Percentiles rank a stretch among this genome's conserved stretches.
phyloP scores from a whole-genome alignment of 2,797 vertebrate species.

The Characodon lateralis region DNA sequence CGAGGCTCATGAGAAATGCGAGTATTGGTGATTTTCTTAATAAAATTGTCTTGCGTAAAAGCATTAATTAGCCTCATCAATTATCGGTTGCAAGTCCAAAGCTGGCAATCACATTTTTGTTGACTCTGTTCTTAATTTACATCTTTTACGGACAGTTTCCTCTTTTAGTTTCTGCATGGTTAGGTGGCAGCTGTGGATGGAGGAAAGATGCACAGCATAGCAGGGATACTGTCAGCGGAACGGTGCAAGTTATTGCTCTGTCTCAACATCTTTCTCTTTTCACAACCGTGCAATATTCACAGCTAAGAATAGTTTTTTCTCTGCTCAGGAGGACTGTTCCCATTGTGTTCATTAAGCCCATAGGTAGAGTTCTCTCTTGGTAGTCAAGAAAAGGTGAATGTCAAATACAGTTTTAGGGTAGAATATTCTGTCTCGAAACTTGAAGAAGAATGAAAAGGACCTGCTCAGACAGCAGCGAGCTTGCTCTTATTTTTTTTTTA shows the following conservation, averaged over 20 bases:
- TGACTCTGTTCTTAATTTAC: slow-evolving; percentile 41
- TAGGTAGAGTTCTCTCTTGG: slow-evolving; percentile 34
- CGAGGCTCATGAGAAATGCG: slow-evolving; percentile 34
- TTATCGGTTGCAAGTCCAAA: slow-evolving; percentile 40
- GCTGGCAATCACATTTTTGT: slow-evolving; percentile 41
- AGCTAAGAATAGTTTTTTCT: slow-evolving; percentile 38
- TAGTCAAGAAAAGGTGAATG: slow-evolving; percentile 34
- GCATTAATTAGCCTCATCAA: slow-evolving; percentile 47
- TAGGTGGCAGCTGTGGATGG: slow-evolving; percentile 19
- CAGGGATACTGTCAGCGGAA: slow-evolving; percentile 30
- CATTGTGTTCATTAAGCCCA: slow-evolving; percentile 45
- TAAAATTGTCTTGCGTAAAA: slow-evolving; percentile 40
- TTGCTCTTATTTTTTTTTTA: slow-evolving; percentile 25
- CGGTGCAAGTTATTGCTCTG: slow-evolving; percentile 43
- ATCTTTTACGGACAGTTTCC: slow-evolving; percentile 43
- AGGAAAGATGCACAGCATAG: slow-evolving; percentile 4
- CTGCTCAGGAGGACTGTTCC: slow-evolving; percentile 38
- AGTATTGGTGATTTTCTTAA: slow-evolving; percentile 45
- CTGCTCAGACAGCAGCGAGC: slow-evolving; percentile 28
- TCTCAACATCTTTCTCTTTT: slow-evolving; percentile 35
- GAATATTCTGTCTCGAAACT: slow-evolving; percentile 32
- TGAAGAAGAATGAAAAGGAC: slow-evolving; percentile 10
- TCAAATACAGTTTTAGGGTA: slow-evolving; percentile 33
- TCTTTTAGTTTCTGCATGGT: slow-evolving; percentile 16
- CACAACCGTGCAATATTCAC: slow-evolving; percentile 25